Percentiles rank a stretch among this genome's conserved stretches.
Conservation (phyloP, 2,113 vertebrate genomes). For the Notarius lentiginosus region DNA sequence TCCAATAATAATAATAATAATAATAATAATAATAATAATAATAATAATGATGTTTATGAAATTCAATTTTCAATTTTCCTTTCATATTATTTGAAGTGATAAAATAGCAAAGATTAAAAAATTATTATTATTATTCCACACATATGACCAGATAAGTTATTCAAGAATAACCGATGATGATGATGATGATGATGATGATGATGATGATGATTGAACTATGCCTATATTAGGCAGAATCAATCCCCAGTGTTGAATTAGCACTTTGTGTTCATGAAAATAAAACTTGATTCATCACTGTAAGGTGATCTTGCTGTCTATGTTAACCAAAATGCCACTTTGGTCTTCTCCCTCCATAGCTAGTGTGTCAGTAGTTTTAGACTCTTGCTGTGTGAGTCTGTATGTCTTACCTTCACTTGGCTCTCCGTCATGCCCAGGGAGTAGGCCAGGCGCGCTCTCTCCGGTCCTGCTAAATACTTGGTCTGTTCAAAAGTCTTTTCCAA, state of each 20-base stretch:
- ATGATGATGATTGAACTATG: neutral
- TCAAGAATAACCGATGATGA: neutral
- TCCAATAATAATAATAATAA: neutral
- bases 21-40: no score
- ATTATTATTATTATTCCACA: neutral
- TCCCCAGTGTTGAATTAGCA: neutral
- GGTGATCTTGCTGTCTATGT: neutral
- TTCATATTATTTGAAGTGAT: neutral
- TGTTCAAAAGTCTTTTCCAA: constrained; percentile 99
- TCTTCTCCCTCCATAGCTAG: neutral
- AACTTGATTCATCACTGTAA: neutral
- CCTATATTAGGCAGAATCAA: neutral
- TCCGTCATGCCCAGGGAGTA: constrained; percentile 97
- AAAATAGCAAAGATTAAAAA: neutral
- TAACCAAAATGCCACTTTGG: neutral
- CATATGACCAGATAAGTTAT: neutral
- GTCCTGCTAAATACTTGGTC: constrained; percentile 95
- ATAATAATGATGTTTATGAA: no score
- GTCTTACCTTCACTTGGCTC: constrained; percentile 97
- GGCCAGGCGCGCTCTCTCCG: constrained; percentile 89
- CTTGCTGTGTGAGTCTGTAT: neutral
- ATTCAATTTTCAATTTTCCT: neutral
- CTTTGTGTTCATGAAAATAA: neutral
- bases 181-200: neutral
- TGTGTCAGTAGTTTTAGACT: neutral